Percentiles rank a stretch among this genome's conserved stretches.
Conservation (phyloP, 1,140 invertebrate species). For the Charaxes varanes region DNA sequence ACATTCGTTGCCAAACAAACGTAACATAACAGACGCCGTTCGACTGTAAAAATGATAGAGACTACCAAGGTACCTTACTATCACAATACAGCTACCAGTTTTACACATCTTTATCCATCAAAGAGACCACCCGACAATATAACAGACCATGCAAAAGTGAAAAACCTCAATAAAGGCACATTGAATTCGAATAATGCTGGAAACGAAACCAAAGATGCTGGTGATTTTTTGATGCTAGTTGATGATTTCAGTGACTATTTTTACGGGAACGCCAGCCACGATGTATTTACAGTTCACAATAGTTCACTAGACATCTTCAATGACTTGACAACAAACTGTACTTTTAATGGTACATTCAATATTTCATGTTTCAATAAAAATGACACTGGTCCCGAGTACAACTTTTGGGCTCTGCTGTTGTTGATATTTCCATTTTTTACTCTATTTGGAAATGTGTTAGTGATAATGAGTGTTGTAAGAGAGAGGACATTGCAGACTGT, state of each 20-base stretch:
- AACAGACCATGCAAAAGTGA: constrained; percentile 12
- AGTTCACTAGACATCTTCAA: constrained; percentile 42
- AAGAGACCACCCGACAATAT: constrained; percentile 44
- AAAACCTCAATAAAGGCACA: constrained; percentile 14
- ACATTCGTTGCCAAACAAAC: constrained; percentile 11
- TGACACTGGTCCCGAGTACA: constrained; percentile 68
- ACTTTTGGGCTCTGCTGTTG: constrained; percentile 88
- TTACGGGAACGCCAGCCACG: constrained; percentile 65
- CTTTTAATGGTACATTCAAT: constrained; percentile 68
- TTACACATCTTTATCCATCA: constrained; percentile 33
- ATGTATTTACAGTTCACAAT: constrained; percentile 46
- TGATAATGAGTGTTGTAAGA: constrained; percentile 93
- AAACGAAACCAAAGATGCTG: constrained; percentile 47
- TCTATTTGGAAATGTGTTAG: constrained; percentile 96
- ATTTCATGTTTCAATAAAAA: constrained; percentile 58
- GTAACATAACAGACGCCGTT: constrained; percentile 9
- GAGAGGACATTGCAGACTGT: constrained; percentile 94
- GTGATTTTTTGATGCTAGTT: constrained; percentile 72
- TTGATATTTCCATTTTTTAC: constrained; percentile 94
- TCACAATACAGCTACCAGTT: constrained; percentile 20
- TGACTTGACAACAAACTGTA: constrained; percentile 62
- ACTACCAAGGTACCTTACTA: constrained; percentile 22
- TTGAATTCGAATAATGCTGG: constrained; percentile 29
- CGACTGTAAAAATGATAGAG: constrained; percentile 26
- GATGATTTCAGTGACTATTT: constrained; percentile 78